Evolutionary conservation across 2,888 invertebrate genomes (phyloP).

Genomic region (Cactoblastis cactorum): DNA sequence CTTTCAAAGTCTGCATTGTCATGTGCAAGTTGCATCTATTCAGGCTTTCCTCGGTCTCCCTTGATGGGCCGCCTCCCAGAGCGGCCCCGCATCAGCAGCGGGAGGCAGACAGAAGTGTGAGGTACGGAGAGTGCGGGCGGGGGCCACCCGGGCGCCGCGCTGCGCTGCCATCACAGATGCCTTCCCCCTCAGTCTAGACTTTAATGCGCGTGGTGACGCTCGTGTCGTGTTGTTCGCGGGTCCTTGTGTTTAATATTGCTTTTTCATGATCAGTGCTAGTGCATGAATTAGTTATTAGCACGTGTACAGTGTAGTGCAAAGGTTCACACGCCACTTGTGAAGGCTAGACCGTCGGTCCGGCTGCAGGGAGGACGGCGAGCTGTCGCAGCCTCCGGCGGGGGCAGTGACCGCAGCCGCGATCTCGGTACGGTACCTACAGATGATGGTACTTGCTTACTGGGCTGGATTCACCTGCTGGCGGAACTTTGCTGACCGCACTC

Average conservation of each 20-base stretch:
- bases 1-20: background rate
- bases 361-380: conserved; percentile 10
- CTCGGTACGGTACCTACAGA: conserved; percentile 35
- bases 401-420: conserved; percentile 55
- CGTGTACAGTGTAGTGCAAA: background rate
- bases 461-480: conserved; percentile 5
- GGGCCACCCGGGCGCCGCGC: background rate
- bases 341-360: conserved; percentile 3
- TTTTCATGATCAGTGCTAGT: conserved; percentile 2
- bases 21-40: background rate
- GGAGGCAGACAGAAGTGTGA: background rate
- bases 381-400: conserved; percentile 33
- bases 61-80: conserved; percentile 3
- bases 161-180: background rate
- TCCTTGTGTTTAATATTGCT: background rate
- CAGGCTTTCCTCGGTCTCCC: background rate
- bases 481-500: conserved; percentile 1
- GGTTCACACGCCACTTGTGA: background rate
- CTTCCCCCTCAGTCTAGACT: background rate
- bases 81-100: background rate
- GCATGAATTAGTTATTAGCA: background rate
- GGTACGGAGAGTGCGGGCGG: background rate
- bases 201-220: background rate
- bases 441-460: conserved; percentile 18
- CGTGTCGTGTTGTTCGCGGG: background rate